Evolutionary conservation across 2,113 vertebrate species (phyloP), one percentile per base, ranked within the genome.

Genomic region (Tetrao urogallus): DNA sequence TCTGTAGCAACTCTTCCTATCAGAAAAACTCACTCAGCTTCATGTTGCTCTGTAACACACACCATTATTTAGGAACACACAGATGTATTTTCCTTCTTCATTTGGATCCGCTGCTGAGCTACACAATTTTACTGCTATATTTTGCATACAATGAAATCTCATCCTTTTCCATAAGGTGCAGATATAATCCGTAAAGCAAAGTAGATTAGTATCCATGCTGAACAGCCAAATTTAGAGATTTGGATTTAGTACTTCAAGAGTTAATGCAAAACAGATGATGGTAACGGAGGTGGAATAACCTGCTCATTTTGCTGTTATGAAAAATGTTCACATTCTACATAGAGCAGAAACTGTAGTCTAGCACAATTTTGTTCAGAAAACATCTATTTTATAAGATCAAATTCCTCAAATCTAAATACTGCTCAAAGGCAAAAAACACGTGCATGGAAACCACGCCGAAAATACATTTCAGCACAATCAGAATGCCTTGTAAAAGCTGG

Each of bases 161-260:
- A 38, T 15, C 71, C 52, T 81, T 85, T 48, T 54, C 65, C 65
- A 81, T 43, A 64, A 2, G 27, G 36, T 20, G 42, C 50, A 73
- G 65, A 3, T 54, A 65, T 67, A 93, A 85, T 93, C 93, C 66
- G 8, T 12, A 54, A 52, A 91, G 75, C 84, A 82, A 95, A 93
- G 88, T 50, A 82, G 84, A 91, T 91, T 91, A 93, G 43, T 13
- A 13, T 25, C 73, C 85, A 74, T 6, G 75, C 80, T 91, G 88
- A 85, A 65, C 48, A 93, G 71, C 19, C 38, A 64, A 74, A 78
- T 54, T 82, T 56, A 47, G 42, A 77, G 48, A 91, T 90, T 82
- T 65, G 71, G 56, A 91, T 88, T 74, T 86, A 58, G 38, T 11
- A 30, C 9, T 69, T 58, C 27, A 77, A 50, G 80, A 32, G 88